Conservation (phyloP, 2,888 invertebrate species). For the Subacronicta megacephala region DNA sequence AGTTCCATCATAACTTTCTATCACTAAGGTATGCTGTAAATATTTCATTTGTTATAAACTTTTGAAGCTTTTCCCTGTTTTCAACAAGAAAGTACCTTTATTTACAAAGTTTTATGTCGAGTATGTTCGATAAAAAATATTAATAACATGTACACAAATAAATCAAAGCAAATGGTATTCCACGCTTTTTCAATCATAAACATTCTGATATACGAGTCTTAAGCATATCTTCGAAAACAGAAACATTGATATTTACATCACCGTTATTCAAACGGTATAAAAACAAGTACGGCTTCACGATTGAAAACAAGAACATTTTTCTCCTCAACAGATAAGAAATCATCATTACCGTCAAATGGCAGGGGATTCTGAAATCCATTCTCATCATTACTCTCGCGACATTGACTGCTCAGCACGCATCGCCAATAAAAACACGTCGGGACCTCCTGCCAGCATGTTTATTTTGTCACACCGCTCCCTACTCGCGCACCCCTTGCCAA, state of each 20-base stretch:
- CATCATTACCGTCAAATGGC: slow-evolving; percentile 67
- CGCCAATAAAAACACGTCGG: slow-evolving; percentile 81
- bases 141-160: slow-evolving; percentile 31
- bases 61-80: slow-evolving; percentile 2
- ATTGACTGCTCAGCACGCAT: slow-evolving; percentile 80
- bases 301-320: slow-evolving; percentile 61
- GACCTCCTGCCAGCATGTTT: slow-evolving; percentile 82
- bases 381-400: slow-evolving; percentile 81
- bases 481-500: slow-evolving; percentile 72
- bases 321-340: slow-evolving; percentile 66
- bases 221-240: slow-evolving; percentile 47
- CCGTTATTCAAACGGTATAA: slow-evolving; percentile 43
- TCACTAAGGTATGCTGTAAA: neutral
- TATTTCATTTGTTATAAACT: neutral
- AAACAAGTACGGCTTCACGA: slow-evolving; percentile 44
- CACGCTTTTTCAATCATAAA: slow-evolving; percentile 49
- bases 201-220: slow-evolving; percentile 38
- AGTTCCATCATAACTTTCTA: no score
- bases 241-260: slow-evolving; percentile 60
- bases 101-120: slow-evolving; percentile 29
- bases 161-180: slow-evolving; percentile 21
- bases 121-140: slow-evolving; percentile 15
- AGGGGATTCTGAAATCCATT: slow-evolving; percentile 70
- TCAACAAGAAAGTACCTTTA: slow-evolving; percentile 30
- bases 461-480: slow-evolving; percentile 74